These are phyloP conservation scores for Aldrovandia affinis DNA, from an alignment of 2,797 vertebrate genomes.

Conservation along the genomic window DNA sequence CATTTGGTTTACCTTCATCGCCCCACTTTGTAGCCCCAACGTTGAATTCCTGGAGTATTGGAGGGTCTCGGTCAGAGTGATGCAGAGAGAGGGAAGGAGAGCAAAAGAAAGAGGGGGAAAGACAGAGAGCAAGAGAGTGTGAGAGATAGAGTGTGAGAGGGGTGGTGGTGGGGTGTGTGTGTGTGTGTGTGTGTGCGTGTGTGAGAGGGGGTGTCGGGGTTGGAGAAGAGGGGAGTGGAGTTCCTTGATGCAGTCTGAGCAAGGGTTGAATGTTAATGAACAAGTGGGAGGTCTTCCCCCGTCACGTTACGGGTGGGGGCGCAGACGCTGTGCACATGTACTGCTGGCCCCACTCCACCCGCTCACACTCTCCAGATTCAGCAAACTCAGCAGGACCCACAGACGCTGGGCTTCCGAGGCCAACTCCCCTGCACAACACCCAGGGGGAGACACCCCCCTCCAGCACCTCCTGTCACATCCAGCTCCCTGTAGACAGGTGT, in stretches of 20 bases:
- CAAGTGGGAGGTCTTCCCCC: constrained; percentile 51
- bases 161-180: background rate
- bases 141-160: background rate
- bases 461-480: background rate
- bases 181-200: background rate
- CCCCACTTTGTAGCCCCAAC: background rate
- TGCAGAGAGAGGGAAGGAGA: background rate
- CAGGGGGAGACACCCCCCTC: background rate
- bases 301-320: constrained; percentile 10
- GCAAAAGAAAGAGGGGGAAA: background rate
- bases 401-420: background rate
- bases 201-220: background rate
- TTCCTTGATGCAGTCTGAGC: constrained; percentile 57
- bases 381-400: constrained; percentile 1
- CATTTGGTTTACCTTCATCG: constrained; percentile 58
- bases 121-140: background rate
- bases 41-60: constrained; percentile 41
- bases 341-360: background rate
- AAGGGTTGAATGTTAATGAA: constrained; percentile 54
- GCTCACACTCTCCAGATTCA: constrained; percentile 1
- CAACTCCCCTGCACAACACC: background rate
- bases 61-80: constrained; percentile 55
- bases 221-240: constrained; percentile 9
- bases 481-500: background rate
- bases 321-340: background rate